phyloP scores from a whole-genome alignment of 2,797 vertebrate species.

The Capromys pilorides region DNA sequence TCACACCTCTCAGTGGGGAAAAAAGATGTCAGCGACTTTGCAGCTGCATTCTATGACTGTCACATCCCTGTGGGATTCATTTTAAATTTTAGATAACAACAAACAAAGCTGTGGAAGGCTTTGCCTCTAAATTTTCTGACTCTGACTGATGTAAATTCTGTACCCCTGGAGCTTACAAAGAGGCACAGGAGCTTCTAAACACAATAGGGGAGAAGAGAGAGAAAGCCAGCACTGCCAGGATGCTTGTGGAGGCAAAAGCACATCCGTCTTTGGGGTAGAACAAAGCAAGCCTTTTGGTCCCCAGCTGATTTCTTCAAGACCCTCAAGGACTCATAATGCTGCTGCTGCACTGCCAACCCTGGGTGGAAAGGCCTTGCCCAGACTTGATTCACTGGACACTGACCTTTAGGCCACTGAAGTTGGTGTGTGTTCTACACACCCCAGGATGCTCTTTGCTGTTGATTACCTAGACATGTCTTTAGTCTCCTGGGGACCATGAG shows the following conservation, averaged over 20 bases:
- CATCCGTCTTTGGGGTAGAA: constrained; percentile 30
- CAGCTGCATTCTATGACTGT: constrained; percentile 11
- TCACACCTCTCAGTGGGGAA: neutral
- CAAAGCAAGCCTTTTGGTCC: constrained; percentile 36
- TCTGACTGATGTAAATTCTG: neutral
- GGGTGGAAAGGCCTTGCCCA: constrained; percentile 9
- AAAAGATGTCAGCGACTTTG: neutral
- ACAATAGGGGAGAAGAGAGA: constrained; percentile 10
- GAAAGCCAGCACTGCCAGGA: constrained; percentile 5
- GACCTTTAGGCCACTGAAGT: constrained; percentile 40
- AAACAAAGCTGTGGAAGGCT: neutral
- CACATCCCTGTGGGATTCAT: neutral
- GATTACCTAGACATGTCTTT: neutral
- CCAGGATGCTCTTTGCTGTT: constrained; percentile 50
- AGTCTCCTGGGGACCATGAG: constrained; percentile 35
- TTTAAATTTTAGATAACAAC: constrained; percentile 40
- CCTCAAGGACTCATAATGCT: constrained; percentile 14
- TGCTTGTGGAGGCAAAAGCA: constrained; percentile 31
- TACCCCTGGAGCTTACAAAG: neutral
- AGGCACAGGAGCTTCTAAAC: neutral
- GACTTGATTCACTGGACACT: constrained; percentile 35
- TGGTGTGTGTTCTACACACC: neutral
- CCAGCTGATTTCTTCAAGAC: constrained; percentile 6
- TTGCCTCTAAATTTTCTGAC: neutral
- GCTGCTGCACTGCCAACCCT: neutral